Conservation (phyloP, 2,797 vertebrate genomes). For the Ficedula albicollis region DNA sequence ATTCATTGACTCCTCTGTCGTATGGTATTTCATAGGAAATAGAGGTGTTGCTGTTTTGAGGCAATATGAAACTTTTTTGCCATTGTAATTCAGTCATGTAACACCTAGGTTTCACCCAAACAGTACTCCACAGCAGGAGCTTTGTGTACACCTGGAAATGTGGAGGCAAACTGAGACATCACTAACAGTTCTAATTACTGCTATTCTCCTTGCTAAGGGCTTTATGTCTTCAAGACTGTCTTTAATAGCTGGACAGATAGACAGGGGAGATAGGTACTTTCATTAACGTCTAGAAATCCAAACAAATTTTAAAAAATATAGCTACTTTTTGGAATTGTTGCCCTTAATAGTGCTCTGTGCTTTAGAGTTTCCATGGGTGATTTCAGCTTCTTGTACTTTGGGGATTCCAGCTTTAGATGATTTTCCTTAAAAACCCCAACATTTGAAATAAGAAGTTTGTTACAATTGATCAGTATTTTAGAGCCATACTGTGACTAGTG, state of each 20-base stretch:
- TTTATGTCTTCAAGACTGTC: neutral
- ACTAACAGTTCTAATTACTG: neutral
- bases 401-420: neutral
- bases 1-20: neutral
- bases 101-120: neutral
- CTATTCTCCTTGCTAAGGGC: neutral
- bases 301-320: neutral
- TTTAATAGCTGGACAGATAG: neutral
- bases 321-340: neutral
- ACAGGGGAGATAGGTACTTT: neutral
- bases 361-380: neutral
- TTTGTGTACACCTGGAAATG: neutral
- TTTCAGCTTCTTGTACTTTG: neutral
- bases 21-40: neutral
- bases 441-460: neutral
- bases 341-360: neutral
- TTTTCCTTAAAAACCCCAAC: neutral
- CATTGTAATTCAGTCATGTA: neutral
- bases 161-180: neutral
- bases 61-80: neutral
- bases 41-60: neutral
- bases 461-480: neutral
- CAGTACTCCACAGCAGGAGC: neutral
- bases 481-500: neutral
- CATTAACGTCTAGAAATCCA: neutral